phyloP scores from a whole-genome alignment of 2,797 vertebrate species.

The Hyperoplus immaculatus region DNA sequence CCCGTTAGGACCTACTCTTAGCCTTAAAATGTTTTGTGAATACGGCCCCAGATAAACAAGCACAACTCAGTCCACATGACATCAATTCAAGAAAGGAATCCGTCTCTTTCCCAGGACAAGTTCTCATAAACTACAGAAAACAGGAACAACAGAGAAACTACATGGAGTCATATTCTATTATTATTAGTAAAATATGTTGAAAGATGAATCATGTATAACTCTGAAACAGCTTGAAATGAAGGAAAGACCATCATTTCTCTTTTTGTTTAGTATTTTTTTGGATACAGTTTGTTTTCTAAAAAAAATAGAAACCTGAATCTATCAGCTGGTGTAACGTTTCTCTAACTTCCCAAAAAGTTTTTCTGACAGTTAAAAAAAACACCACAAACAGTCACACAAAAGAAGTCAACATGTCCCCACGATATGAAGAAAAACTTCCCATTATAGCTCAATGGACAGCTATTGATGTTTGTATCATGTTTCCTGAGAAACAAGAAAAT shows the following conservation, averaged over 20 bases:
- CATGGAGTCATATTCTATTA: no score
- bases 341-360: not conserved
- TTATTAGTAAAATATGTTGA: no score
- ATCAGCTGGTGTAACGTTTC: not conserved
- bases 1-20: no score
- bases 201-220: not conserved
- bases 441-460: not conserved
- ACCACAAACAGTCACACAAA: not conserved
- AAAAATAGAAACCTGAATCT: not conserved
- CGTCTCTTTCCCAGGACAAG: not conserved
- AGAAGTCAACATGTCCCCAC: not conserved
- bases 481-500: slow-evolving; percentile 52
- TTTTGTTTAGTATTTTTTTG: slow-evolving; percentile 4
- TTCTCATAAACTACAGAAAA: not conserved
- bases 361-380: not conserved
- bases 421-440: not conserved
- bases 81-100: slow-evolving; percentile 34
- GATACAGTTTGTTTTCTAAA: not conserved
- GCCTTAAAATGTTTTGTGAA: no score
- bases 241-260: not conserved
- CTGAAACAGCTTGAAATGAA: not conserved
- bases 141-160: no score
- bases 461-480: slow-evolving; percentile 38
- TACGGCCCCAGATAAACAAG: slow-evolving; percentile 17
- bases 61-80: slow-evolving; percentile 47